Evolutionary conservation across 2,888 invertebrate species (phyloP), one percentile per base, ranked within the genome.

Genomic region (Phengaris alcon): DNA sequence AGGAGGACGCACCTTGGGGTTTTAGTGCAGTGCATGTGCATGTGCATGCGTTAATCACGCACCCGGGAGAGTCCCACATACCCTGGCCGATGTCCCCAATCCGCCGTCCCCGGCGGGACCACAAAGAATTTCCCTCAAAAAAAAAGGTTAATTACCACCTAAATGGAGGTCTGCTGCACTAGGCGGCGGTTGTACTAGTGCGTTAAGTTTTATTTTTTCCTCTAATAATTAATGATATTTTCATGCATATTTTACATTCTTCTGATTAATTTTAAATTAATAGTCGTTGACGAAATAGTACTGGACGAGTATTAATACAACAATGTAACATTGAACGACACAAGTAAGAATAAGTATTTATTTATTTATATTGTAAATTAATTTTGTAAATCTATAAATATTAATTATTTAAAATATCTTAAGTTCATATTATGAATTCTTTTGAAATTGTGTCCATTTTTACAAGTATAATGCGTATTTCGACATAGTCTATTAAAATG

Each of bases 381-480:
- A 69, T 69, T 48, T 69, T 69, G 69, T 64, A 44, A 15, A 69
- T 69, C 48, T 15, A 48, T 69, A 48, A 69, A 69, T 69, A 69
- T 69, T 69, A 48, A 68, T 68, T 46, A n/a, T 15, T 69, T 69
- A 48, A 46, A 64, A 64, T 64, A 64, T 5, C 69, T n/a, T 9
- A 48, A 22, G 48, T 69, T 69, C n/a, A n/a, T 48, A 48, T 69
- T 69, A 48, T 48, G 9, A 69, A 69, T 69, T 69, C 48, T 69
- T 69, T 69, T 48, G 69, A 69, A 69, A 69, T 64, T 6, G 12
- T 64, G 64, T 44, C 15, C 69, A 48, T 48, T 48, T 69, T 68
- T 69, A 69, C 46, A 69, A 48, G 69, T 69, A 69, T 69, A 69
- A 69, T 69, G 15, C 15, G 48, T 69, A 48, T 69, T 69, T 48